These are phyloP conservation scores for Mellivora capensis DNA, from an alignment of 2,113 vertebrate species.

Conservation along the genomic window DNA sequence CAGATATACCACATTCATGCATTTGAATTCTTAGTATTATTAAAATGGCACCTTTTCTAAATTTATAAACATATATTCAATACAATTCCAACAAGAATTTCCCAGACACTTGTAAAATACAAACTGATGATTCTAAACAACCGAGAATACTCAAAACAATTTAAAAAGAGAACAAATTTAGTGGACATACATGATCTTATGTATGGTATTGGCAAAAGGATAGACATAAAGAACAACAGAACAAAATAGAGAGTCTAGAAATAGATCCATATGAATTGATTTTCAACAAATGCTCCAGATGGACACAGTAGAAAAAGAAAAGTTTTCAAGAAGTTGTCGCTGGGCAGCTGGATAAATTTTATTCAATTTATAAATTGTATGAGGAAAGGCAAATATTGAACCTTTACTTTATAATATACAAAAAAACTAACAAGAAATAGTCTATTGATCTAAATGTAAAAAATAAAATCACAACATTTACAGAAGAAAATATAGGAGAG, in stretches of 20 bases:
- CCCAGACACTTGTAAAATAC: not conserved
- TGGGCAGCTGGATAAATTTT: not conserved
- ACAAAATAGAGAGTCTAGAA: not conserved
- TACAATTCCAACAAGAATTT: not conserved
- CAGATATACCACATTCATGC: not conserved
- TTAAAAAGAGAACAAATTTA: not conserved
- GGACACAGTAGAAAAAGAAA: not conserved
- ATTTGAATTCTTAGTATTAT: not conserved
- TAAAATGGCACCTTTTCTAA: not conserved
- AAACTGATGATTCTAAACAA: not conserved
- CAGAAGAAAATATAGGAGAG: not conserved
- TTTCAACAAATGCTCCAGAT: not conserved
- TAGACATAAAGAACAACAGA: not conserved
- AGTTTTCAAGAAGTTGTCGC: not conserved
- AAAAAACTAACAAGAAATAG: not conserved
- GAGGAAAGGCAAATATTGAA: not conserved
- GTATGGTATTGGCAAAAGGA: not conserved
- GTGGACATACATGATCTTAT: not conserved
- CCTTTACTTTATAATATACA: not conserved
- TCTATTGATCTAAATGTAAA: not conserved
- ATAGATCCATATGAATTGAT: not conserved
- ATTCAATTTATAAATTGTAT: too few species aligned
- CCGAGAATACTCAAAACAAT: not conserved
- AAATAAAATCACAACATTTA: not conserved
- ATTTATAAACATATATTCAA: not conserved